phyloP scores from a whole-genome alignment of 1,140 invertebrate genomes.

The Philaenus spumarius region DNA sequence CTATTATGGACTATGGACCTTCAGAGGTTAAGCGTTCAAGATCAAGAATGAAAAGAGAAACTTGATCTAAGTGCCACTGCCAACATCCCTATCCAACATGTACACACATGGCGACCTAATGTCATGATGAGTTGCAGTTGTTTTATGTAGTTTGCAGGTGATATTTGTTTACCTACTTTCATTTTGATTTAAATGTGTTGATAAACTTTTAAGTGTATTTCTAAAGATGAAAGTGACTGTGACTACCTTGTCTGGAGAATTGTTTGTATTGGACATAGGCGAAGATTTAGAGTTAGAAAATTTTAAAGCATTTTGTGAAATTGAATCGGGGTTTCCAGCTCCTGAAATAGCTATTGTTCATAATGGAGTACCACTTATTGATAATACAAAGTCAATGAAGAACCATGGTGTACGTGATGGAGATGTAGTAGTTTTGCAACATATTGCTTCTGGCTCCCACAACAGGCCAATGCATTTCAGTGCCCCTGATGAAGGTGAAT shows the following conservation, averaged over 20 bases:
- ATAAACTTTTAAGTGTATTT: no score
- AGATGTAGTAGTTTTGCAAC: slow-evolving; percentile 80
- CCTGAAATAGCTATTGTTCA: slow-evolving; percentile 76
- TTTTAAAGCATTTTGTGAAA: slow-evolving; percentile 91
- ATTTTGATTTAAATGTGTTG: no score
- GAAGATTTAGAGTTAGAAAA: slow-evolving; percentile 92
- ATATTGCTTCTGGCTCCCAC: slow-evolving; percentile 47
- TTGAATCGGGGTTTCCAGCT: slow-evolving; percentile 78
- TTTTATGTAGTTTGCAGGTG: no score
- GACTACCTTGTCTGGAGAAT: slow-evolving; percentile 75
- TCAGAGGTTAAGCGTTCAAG: no score
- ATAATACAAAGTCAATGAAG: slow-evolving; percentile 76
- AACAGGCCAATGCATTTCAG: slow-evolving; percentile 15
- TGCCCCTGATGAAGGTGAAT: slow-evolving; percentile 23
- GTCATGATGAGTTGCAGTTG: no score
- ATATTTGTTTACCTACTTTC: no score
- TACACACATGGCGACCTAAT: no score
- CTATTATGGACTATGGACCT: no score
- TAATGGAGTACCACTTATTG: slow-evolving; percentile 76
- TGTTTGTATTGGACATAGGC: slow-evolving; percentile 83
- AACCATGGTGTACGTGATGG: slow-evolving; percentile 77
- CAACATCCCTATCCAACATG: no score
- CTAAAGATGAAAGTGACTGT: slow-evolving; percentile 83
- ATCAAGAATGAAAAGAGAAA: no score
- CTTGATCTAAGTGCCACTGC: no score